Evolutionary conservation across 1,140 invertebrate species (phyloP).

Genomic region (Bilobella aurantiaca): DNA sequence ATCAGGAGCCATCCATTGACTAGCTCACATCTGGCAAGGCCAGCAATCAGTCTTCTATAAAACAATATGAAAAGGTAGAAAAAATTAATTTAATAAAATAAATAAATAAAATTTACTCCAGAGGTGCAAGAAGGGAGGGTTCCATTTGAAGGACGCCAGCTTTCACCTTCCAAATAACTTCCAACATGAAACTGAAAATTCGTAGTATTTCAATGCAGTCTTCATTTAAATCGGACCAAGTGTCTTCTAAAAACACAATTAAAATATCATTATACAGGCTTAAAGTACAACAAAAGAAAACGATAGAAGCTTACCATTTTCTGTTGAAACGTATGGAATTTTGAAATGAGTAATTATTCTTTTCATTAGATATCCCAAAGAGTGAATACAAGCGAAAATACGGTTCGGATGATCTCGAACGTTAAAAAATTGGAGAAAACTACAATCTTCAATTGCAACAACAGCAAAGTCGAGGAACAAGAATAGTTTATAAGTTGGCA

Average conservation of each 20-base stretch:
- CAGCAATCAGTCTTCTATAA: slow-evolving; percentile 23
- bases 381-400: slow-evolving; percentile 21
- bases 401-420: slow-evolving; percentile 13
- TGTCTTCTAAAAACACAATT: slow-evolving; percentile 9
- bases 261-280: too few species aligned
- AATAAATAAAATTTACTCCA: slow-evolving; percentile 27
- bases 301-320: neutral
- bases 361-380: slow-evolving; percentile 13
- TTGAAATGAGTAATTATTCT: slow-evolving; percentile 15
- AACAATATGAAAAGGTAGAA: too few species aligned
- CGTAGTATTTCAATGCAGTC: slow-evolving; percentile 17
- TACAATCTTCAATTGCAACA: slow-evolving; percentile 18
- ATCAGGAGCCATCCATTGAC: slow-evolving; percentile 30
- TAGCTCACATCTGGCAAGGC: slow-evolving; percentile 29
- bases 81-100: too few species aligned
- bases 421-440: slow-evolving; percentile 29
- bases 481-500: slow-evolving; percentile 13
- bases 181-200: slow-evolving; percentile 20
- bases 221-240: slow-evolving; percentile 19
- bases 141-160: slow-evolving; percentile 10
- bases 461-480: slow-evolving; percentile 24
- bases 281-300: too few species aligned
- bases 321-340: slow-evolving; percentile 6
- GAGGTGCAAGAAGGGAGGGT: neutral
- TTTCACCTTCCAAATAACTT: slow-evolving; percentile 20